Evolutionary conservation across 2,888 invertebrate species (phyloP).

Genomic region (Polylopha cassiicola): DNA sequence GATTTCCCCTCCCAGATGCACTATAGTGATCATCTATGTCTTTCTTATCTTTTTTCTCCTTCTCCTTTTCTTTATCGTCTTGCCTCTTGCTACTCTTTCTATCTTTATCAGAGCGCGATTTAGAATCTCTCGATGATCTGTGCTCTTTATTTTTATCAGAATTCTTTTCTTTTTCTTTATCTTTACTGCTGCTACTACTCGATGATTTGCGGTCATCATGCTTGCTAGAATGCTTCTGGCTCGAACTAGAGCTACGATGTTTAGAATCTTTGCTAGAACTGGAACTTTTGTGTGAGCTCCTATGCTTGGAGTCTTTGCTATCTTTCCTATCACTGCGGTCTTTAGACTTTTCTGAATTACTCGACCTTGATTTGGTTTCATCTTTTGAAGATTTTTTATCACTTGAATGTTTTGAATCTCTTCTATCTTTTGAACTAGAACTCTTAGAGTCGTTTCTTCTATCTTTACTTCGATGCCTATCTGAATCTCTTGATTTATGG

Average conservation of each 20-base stretch:
- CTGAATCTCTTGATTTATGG: slow-evolving; percentile 60
- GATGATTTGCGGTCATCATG: slow-evolving; percentile 59
- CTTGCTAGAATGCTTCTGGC: slow-evolving; percentile 52
- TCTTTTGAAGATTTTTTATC: slow-evolving; percentile 61
- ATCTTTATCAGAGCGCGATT: slow-evolving; percentile 65
- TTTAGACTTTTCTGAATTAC: slow-evolving; percentile 50
- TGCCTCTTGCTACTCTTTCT: slow-evolving; percentile 51
- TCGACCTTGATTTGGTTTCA: slow-evolving; percentile 55
- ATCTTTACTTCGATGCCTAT: slow-evolving; percentile 59
- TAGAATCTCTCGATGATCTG: slow-evolving; percentile 48
- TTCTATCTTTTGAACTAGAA: slow-evolving; percentile 56
- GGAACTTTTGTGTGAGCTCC: slow-evolving; percentile 58
- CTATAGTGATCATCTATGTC: slow-evolving; percentile 84
- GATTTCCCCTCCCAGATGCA: slow-evolving; percentile 79
- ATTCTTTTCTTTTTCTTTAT: slow-evolving; percentile 53
- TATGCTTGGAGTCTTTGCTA: slow-evolving; percentile 58
- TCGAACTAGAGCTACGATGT: slow-evolving; percentile 55
- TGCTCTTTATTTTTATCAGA: slow-evolving; percentile 48
- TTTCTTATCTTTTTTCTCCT: slow-evolving; percentile 70
- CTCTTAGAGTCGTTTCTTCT: slow-evolving; percentile 59
- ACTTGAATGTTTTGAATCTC: slow-evolving; percentile 39
- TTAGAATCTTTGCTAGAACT: slow-evolving; percentile 54
- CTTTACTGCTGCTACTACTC: slow-evolving; percentile 49
- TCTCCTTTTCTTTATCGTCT: slow-evolving; percentile 63
- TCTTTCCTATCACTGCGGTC: slow-evolving; percentile 59